phyloP scores from a whole-genome alignment of 30 jellyfish, hydroid and myxozoan genomes.

The Aurelia aurita region DNA sequence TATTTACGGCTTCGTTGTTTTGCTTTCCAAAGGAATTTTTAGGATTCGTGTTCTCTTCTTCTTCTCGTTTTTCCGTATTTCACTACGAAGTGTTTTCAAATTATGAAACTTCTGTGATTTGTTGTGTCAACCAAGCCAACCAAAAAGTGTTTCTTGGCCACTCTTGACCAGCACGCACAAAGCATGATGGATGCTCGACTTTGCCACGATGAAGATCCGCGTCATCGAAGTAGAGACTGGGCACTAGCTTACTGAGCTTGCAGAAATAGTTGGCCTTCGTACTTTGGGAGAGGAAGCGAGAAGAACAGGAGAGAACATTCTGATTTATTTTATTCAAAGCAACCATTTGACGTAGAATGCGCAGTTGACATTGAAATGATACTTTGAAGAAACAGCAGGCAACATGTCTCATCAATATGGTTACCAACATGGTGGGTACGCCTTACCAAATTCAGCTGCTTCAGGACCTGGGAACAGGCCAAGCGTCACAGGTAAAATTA shows the following conservation, averaged over 20 bases:
- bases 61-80: no score
- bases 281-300: no score
- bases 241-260: slow-evolving; percentile 3
- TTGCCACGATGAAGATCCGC: slow-evolving; percentile 75
- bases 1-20: no score
- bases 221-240: slow-evolving; percentile 46
- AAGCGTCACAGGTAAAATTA: slow-evolving; percentile 14
- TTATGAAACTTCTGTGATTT: no score
- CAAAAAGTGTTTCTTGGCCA: neutral
- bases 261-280: no score
- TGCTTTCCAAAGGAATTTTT: no score
- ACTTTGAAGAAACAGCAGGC: no score
- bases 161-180: slow-evolving; percentile 16
- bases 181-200: slow-evolving; percentile 63
- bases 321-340: neutral
- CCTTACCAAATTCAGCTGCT: slow-evolving; percentile 26
- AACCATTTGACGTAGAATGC: slow-evolving; percentile 10
- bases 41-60: no score
- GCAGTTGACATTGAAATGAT: slow-evolving; percentile 16
- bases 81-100: no score
- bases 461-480: slow-evolving; percentile 34
- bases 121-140: no score
- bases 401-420: slow-evolving; percentile 29
- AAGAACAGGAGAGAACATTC: neutral
- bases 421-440: slow-evolving; percentile 30